phyloP scores from a whole-genome alignment of 2,888 invertebrate species.

The Muscina levida region DNA sequence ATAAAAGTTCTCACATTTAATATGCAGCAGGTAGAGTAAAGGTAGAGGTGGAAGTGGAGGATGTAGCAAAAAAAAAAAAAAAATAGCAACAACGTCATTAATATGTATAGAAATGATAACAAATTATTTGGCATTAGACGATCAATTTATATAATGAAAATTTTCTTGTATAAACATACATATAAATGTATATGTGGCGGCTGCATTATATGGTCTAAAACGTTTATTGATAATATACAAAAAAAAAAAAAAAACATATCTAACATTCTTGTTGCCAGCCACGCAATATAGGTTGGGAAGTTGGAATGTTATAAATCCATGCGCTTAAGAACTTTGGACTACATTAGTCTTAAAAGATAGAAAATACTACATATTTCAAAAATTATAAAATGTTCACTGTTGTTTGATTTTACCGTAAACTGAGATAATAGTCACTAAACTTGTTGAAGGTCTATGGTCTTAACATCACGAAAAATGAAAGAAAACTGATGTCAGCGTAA shows the following conservation, averaged over 20 bases:
- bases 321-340: not conserved
- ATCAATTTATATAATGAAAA: not conserved
- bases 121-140: slow-evolving; percentile 10
- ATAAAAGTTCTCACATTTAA: not conserved
- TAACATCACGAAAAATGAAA: too few species aligned
- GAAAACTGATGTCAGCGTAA: too few species aligned
- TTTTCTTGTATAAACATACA: not conserved
- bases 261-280: slow-evolving; percentile 35
- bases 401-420: too few species aligned
- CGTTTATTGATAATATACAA: not conserved
- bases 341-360: too few species aligned
- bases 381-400: too few species aligned
- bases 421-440: too few species aligned
- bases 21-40: slow-evolving; percentile 29
- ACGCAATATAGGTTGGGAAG: too few species aligned
- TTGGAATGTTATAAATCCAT: too few species aligned
- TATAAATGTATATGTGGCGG: not conserved
- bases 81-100: not conserved
- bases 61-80: not conserved
- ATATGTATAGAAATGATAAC: slow-evolving; percentile 6
- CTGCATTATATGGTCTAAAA: too few species aligned
- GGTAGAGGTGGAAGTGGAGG: not conserved
- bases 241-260: too few species aligned
- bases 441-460: too few species aligned
- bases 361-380: too few species aligned